Conservation (phyloP, 1,140 invertebrate species). For the Drosophila pseudoananassae region DNA sequence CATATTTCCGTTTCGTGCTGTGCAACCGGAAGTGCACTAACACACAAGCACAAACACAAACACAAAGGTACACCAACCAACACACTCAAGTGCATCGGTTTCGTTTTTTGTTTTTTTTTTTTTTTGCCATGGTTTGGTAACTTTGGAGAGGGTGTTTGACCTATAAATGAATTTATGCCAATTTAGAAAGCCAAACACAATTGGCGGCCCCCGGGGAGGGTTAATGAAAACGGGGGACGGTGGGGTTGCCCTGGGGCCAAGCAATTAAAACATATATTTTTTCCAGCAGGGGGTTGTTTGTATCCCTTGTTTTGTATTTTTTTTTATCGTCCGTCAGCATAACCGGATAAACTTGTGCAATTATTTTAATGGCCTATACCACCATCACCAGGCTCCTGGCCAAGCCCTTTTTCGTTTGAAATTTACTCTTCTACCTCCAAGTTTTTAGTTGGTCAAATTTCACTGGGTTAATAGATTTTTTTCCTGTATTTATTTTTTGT, state of each 20-base stretch:
- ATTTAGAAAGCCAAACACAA: conserved; percentile 57
- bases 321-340: conserved; percentile 18
- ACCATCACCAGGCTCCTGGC: conserved; percentile 13
- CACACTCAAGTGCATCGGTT: conserved; percentile 26
- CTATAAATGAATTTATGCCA: conserved; percentile 75
- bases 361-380: conserved; percentile 44
- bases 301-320: conserved; percentile 23
- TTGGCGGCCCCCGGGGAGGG: conserved; percentile 4
- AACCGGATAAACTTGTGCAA: conserved; percentile 54
- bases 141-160: conserved; percentile 62
- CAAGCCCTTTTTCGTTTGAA: conserved; percentile 33
- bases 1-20: conserved; percentile 51
- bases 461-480: conserved; percentile 3
- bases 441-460: conserved; percentile 8
- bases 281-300: conserved; percentile 35
- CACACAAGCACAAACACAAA: conserved; percentile 33
- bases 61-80: conserved; percentile 7
- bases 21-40: conserved; percentile 60
- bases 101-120: conserved; percentile 10
- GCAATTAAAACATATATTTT: conserved; percentile 53
- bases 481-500: conserved; percentile 9
- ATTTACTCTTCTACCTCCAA: conserved; percentile 13
- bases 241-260: conserved; percentile 25
- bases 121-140: conserved; percentile 23
- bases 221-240: conserved; percentile 5